Evolutionary conservation across 2,113 vertebrate genomes (phyloP), one percentile per base, ranked within the genome.

Genomic region (Lamprotornis superbus): DNA sequence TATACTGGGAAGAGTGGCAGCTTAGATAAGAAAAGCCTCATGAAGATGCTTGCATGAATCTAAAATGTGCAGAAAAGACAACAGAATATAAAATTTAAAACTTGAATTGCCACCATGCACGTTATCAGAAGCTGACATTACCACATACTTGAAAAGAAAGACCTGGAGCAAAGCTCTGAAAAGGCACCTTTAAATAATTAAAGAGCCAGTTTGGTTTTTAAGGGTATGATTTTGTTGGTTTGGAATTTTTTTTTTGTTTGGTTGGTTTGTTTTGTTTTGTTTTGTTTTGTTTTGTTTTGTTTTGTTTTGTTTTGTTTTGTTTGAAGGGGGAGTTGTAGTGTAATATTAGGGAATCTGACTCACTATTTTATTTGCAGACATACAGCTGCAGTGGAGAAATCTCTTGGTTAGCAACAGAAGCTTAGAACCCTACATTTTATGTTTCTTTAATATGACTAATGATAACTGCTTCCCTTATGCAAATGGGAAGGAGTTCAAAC

Each of bases 321-420:
- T 46, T 21, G 10, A 1, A 1, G 8, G 10, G 15, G 7, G 3
- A 35, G 3, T 7, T 16, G 18, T 10, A 7, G 2, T 3, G 5
- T 8, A 39, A 39, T 33, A 20, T 56, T 57, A 53, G 28, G 16
- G 35, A 82, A 50, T 42, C 27, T 83, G 44, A 49, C 7, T 71
- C 16, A 47, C 13, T 56, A 18, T 63, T 92, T 92, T 77, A 25
- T 73, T 55, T 14, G 2, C n/a, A 67, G 64, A 56, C 12, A 56
- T 33, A 52, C 3, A 78, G 24, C 12, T 68, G 14, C 59, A 92
- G 59, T 47, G 35, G 57, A 60, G 55, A 61, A 75, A 82, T 39
- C 37, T 55, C 37, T 81, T 79, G 15, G 5, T 28, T 74, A 37
- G 27, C 31, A 93, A 37, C 7, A 73, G 39, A 87, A 77, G 15